phyloP scores from a whole-genome alignment of 1,140 invertebrate species.

The Wiebesia pumilae region DNA sequence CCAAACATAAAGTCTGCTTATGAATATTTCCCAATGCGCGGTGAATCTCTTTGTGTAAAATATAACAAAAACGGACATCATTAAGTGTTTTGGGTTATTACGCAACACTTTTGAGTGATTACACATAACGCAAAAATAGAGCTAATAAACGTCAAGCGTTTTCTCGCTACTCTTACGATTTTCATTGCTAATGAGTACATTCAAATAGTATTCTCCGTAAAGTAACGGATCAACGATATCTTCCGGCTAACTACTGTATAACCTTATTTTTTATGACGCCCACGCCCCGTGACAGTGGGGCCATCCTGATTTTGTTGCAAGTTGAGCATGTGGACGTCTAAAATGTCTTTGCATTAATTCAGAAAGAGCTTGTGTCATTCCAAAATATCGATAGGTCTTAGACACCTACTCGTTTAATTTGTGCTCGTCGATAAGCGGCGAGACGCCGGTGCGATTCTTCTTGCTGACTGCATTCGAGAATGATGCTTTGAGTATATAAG shows the following conservation, averaged over 20 bases:
- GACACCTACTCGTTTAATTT: background rate
- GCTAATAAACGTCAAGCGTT: background rate
- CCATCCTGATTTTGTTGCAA: conserved; percentile 4
- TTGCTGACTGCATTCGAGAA: background rate
- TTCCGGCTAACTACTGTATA: background rate
- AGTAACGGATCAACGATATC: background rate
- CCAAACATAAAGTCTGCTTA: no score
- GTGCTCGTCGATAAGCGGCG: background rate
- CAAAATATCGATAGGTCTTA: background rate
- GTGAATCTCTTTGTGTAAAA: no score
- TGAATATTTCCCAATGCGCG: no score
- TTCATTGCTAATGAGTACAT: background rate
- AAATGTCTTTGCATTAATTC: background rate
- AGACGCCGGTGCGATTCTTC: background rate
- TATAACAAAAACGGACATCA: no score
- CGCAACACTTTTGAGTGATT: no score
- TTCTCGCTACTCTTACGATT: background rate
- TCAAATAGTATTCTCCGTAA: background rate
- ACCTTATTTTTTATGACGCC: conserved; percentile 7
- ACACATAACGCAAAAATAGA: background rate
- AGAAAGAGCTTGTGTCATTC: background rate
- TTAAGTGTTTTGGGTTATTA: no score
- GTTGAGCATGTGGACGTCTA: background rate
- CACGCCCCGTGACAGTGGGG: conserved; percentile 23
- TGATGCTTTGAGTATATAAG: background rate